Conservation (phyloP, 2,113 vertebrate species). For the Paradoxurus hermaphroditus region DNA sequence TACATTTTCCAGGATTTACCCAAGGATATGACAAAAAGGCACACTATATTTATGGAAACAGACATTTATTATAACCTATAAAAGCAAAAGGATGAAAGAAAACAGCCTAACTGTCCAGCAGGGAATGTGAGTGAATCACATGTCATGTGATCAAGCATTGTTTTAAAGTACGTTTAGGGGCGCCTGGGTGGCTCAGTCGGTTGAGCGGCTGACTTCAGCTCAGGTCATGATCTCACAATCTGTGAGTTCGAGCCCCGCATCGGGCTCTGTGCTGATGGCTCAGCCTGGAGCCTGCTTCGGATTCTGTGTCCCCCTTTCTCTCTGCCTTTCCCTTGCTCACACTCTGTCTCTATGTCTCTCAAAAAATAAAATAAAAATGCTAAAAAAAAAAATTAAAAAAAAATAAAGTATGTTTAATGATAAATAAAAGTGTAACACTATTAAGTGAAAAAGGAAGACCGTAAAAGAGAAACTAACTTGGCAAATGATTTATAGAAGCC, state of each 20-base stretch:
- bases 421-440: not conserved
- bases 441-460: slow-evolving; percentile 6
- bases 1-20: slow-evolving; percentile 7
- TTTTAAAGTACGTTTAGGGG: no score
- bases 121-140: slow-evolving; percentile 27
- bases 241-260: no score
- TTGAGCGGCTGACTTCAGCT: no score
- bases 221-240: no score
- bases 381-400: no score
- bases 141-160: not conserved
- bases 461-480: not conserved
- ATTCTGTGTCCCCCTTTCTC: no score
- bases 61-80: slow-evolving; percentile 23
- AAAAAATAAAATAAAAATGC: no score
- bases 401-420: not conserved
- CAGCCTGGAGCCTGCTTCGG: no score
- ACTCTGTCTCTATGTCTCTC: no score
- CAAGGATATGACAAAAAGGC: not conserved
- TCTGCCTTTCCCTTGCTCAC: no score
- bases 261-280: no score
- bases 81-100: slow-evolving; percentile 9
- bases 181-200: no score
- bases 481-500: not conserved
- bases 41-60: slow-evolving; percentile 20
- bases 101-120: not conserved